Evolutionary conservation across 2,113 vertebrate species (phyloP).

Genomic region (Caranx ignobilis): DNA sequence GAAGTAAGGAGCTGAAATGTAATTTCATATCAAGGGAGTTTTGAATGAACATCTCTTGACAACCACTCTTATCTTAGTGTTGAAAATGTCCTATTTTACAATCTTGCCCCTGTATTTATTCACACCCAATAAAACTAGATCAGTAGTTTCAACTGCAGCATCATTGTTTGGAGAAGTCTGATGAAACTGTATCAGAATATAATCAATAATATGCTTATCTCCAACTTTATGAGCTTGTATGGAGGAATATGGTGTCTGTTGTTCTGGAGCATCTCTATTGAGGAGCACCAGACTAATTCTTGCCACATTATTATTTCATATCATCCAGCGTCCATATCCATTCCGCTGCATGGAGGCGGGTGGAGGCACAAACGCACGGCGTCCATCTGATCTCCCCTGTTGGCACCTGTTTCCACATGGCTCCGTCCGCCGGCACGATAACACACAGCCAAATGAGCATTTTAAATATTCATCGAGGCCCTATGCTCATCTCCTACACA

Average conservation of each 20-base stretch:
- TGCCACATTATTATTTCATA: slow-evolving; percentile 69
- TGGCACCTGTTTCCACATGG: slow-evolving; percentile 80
- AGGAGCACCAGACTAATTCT: slow-evolving; percentile 21
- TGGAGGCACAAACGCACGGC: slow-evolving; percentile 41
- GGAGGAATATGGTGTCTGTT: neutral
- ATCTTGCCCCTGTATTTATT: neutral
- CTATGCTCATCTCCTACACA: slow-evolving; percentile 64
- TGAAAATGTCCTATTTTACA: neutral
- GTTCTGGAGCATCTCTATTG: neutral
- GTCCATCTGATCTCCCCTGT: slow-evolving; percentile 65
- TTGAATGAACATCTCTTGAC: neutral
- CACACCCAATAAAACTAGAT: neutral
- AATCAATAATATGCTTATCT: neutral
- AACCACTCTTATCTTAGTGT: neutral
- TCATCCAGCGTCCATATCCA: slow-evolving; percentile 57
- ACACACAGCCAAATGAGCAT: slow-evolving; percentile 72
- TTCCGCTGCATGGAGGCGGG: slow-evolving; percentile 44
- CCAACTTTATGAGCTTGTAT: no score
- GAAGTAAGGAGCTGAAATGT: slow-evolving; percentile 21
- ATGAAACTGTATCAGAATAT: neutral
- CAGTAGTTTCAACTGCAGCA: neutral
- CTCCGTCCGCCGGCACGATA: slow-evolving; percentile 60
- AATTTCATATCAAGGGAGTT: slow-evolving; percentile 20
- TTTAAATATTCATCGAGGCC: slow-evolving; percentile 89
- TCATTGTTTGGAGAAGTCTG: neutral